phyloP scores from a whole-genome alignment of 1,140 invertebrate genomes.

The Belonocnema kinseyi region DNA sequence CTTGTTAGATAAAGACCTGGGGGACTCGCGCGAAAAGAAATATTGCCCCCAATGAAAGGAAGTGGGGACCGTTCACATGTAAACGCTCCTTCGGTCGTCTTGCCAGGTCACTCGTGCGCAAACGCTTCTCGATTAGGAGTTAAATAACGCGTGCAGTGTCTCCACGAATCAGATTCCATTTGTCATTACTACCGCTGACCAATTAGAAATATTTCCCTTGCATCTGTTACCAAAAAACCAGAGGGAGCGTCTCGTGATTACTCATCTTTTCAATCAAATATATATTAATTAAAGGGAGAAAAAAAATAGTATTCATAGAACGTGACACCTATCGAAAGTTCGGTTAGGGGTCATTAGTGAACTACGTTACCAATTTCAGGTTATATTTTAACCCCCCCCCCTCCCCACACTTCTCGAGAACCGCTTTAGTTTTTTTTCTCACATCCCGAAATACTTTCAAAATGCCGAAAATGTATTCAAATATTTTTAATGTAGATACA shows the following conservation, averaged over 20 bases:
- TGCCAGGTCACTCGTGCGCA: slow-evolving; percentile 68
- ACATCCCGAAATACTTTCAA: too few relatives aligned
- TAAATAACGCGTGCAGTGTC: slow-evolving; percentile 61
- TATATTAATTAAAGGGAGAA: too few relatives aligned
- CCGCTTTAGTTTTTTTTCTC: too few relatives aligned
- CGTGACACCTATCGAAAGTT: too few relatives aligned
- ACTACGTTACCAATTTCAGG: too few relatives aligned
- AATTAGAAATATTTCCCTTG: slow-evolving; percentile 8
- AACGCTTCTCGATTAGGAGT: slow-evolving; percentile 69
- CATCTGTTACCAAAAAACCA: not conserved
- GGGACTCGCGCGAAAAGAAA: slow-evolving; percentile 71
- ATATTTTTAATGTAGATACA: too few relatives aligned
- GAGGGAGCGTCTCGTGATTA: not conserved
- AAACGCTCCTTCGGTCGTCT: slow-evolving; percentile 65
- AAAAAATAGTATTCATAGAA: too few relatives aligned
- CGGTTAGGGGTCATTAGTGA: too few relatives aligned
- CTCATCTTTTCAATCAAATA: not conserved
- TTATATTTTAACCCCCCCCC: too few relatives aligned
- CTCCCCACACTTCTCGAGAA: too few relatives aligned
- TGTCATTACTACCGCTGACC: not conserved
- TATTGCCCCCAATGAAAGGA: slow-evolving; percentile 73
- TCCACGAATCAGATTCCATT: slow-evolving; percentile 11
- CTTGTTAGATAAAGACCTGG: slow-evolving; percentile 76
- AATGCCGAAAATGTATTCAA: too few relatives aligned
- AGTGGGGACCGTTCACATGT: slow-evolving; percentile 66